These are phyloP conservation scores for Slavum lentiscoides DNA, from an alignment of 2,888 invertebrate genomes.

Conservation along the genomic window DNA sequence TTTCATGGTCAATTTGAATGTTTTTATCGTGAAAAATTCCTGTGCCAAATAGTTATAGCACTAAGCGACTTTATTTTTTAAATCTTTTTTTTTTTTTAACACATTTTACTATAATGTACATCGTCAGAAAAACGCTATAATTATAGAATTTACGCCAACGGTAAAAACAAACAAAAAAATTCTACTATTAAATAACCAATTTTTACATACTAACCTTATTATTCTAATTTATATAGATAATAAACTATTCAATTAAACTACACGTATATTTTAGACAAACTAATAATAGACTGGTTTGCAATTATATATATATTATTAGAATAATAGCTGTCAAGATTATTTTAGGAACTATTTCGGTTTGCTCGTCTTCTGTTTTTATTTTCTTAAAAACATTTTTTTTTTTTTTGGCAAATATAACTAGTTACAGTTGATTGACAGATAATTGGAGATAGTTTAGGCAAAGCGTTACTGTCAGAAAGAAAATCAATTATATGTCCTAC, in stretches of 20 bases:
- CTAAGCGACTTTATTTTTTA: not conserved
- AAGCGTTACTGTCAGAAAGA: not conserved
- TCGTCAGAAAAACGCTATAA: too few species aligned
- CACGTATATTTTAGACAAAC: too few species aligned
- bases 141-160: not conserved
- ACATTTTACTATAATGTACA: not conserved
- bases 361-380: not conserved
- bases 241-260: not conserved
- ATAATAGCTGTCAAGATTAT: not conserved
- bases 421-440: slow-evolving; percentile 15
- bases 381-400: not conserved
- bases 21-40: not conserved
- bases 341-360: not conserved
- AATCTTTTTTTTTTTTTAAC: not conserved
- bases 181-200: not conserved
- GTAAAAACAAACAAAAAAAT: not conserved
- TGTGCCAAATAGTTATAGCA: not conserved
- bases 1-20: not conserved
- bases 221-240: not conserved
- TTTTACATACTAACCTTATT: not conserved
- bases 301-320: too few species aligned
- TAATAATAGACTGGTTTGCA: too few species aligned
- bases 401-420: slow-evolving; percentile 9
- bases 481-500: not conserved
- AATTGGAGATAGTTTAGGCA: slow-evolving; percentile 17